Evolutionary conservation across 2,888 invertebrate genomes (phyloP).

Genomic region (Tubulanus polymorphus): DNA sequence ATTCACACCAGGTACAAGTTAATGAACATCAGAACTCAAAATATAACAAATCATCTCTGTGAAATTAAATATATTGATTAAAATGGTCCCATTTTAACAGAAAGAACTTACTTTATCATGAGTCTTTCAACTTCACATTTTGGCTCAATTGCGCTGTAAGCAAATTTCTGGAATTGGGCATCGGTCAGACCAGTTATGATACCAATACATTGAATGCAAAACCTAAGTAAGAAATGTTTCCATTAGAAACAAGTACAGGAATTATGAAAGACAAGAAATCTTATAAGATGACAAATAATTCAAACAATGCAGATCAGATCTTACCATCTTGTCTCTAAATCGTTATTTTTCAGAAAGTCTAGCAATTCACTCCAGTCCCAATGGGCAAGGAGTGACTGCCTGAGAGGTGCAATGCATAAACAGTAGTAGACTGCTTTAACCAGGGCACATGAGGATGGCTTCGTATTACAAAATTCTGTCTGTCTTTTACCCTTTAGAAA

Average conservation of each 20-base stretch:
- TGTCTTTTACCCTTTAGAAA: too few species aligned
- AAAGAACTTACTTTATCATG: too few species aligned
- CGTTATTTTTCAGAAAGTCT: constrained; percentile 23
- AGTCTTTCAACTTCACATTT: too few species aligned
- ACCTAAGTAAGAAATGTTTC: constrained; percentile 23
- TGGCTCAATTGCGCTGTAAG: constrained; percentile 25
- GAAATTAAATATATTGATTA: too few species aligned
- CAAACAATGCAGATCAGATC: constrained; percentile 1
- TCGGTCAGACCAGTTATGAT: constrained; percentile 29
- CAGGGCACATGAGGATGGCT: constrained; percentile 15
- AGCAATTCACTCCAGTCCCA: constrained; percentile 26
- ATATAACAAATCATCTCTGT: too few species aligned
- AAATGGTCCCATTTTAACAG: too few species aligned
- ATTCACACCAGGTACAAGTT: not conserved
- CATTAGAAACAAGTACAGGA: not conserved
- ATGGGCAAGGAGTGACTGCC: constrained; percentile 15
- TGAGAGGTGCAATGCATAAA: too few species aligned
- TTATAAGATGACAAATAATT: not conserved
- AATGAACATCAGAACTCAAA: too few species aligned
- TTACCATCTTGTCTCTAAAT: constrained; percentile 34
- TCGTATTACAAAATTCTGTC: too few species aligned
- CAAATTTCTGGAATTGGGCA: constrained; percentile 21
- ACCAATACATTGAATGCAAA: constrained; percentile 28
- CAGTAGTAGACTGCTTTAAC: constrained; percentile 29
- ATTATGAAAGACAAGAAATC: not conserved